Conservation (phyloP, 2,113 vertebrate species). For the Pampusana beccarii region DNA sequence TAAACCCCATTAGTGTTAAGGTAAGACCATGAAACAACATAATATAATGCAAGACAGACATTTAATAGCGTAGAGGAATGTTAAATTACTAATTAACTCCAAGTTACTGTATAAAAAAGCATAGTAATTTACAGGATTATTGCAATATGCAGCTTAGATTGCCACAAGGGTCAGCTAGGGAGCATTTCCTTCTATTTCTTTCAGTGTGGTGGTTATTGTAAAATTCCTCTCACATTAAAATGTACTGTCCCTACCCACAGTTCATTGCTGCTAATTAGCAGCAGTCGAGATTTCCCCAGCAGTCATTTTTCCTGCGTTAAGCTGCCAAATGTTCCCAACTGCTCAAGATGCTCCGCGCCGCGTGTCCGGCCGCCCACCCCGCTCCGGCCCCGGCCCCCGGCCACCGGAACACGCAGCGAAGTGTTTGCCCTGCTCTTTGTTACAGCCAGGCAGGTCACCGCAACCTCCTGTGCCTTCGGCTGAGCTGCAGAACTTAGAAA, state of each 20-base stretch:
- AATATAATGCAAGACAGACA: slow-evolving; percentile 88
- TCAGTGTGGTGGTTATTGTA: slow-evolving; percentile 76
- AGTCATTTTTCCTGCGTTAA: slow-evolving; percentile 74
- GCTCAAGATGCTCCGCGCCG: slow-evolving; percentile 68
- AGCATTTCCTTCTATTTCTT: slow-evolving; percentile 74
- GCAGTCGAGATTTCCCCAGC: slow-evolving; percentile 76
- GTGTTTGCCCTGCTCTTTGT: slow-evolving; percentile 23
- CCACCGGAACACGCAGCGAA: slow-evolving; percentile 30
- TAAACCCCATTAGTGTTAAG: slow-evolving; percentile 89
- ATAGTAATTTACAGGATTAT: slow-evolving; percentile 87
- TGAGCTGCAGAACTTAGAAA: neutral
- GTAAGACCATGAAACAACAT: slow-evolving; percentile 88
- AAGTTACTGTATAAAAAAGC: slow-evolving; percentile 85
- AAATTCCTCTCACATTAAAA: slow-evolving; percentile 82
- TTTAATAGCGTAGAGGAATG: slow-evolving; percentile 88
- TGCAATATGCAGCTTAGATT: slow-evolving; percentile 82
- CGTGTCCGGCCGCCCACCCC: slow-evolving; percentile 61
- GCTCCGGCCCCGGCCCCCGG: neutral
- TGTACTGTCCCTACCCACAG: slow-evolving; percentile 81
- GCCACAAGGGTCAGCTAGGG: slow-evolving; percentile 83
- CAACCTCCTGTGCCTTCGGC: neutral
- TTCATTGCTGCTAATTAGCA: slow-evolving; percentile 86
- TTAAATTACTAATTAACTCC: slow-evolving; percentile 90
- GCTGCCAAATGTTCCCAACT: slow-evolving; percentile 82
- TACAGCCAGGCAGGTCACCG: neutral